These are phyloP conservation scores for Sturnus vulgaris DNA, from an alignment of 2,113 vertebrate genomes.

Conservation along the genomic window DNA sequence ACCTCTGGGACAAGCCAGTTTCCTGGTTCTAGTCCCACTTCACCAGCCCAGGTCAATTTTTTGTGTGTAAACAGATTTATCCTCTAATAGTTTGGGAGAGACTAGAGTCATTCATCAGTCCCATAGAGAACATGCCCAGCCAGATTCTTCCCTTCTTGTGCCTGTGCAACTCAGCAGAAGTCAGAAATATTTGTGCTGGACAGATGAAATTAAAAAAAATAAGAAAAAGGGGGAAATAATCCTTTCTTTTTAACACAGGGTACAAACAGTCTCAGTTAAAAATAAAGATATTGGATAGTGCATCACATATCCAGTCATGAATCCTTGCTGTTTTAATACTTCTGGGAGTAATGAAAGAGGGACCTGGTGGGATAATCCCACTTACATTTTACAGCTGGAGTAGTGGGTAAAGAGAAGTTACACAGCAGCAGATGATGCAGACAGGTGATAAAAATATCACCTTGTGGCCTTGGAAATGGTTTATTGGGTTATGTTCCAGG, in stretches of 20 bases:
- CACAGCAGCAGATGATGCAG: background rate
- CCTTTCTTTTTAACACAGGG: background rate
- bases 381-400: background rate
- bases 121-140: background rate
- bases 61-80: constrained; percentile 71
- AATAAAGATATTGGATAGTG: background rate
- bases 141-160: constrained; percentile 5
- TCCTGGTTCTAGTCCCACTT: constrained; percentile 68
- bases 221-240: background rate
- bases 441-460: background rate
- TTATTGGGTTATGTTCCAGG: background rate
- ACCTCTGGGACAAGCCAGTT: constrained; percentile 68
- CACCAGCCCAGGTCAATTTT: constrained; percentile 70
- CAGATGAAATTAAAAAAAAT: background rate
- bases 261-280: background rate
- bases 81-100: constrained; percentile 61
- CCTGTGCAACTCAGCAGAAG: background rate
- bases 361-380: background rate
- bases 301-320: rapidly evolving
- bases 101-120: constrained; percentile 62
- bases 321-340: background rate
- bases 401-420: background rate
- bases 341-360: background rate
- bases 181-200: background rate
- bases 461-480: background rate